phyloP scores from a whole-genome alignment of 2,113 vertebrate species.

The Damaliscus lunatus region DNA sequence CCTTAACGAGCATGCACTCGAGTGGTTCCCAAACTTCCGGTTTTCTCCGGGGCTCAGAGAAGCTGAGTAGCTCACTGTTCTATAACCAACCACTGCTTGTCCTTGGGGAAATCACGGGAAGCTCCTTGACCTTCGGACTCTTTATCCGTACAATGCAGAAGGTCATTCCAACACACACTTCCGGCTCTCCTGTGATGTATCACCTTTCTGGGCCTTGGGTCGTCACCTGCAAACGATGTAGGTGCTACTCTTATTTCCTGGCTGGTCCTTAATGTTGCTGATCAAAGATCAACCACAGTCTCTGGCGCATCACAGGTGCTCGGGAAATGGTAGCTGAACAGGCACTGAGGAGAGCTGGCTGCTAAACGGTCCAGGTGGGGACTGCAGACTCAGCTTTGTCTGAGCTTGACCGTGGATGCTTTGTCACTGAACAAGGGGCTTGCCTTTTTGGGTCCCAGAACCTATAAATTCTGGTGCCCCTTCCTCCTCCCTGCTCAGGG shows the following conservation, averaged over 20 bases:
- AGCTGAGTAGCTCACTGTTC: background rate
- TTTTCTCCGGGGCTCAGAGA: background rate
- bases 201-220: background rate
- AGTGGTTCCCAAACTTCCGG: background rate
- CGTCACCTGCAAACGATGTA: accelerated
- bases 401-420: background rate
- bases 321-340: background rate
- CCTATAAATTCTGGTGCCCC: background rate
- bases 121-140: background rate
- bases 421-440: background rate
- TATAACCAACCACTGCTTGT: background rate
- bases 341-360: accelerated
- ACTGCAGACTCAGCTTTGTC: background rate
- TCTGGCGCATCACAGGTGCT: accelerated
- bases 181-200: background rate
- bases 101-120: background rate
- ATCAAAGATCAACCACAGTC: accelerated
- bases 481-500: background rate
- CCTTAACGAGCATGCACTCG: accelerated
- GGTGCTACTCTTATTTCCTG: accelerated
- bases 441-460: background rate
- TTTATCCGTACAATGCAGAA: background rate
- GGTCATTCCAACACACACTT: no score
- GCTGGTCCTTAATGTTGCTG: accelerated
- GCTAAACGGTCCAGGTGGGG: accelerated